phyloP scores from a whole-genome alignment of 2,888 invertebrate genomes.

The Opisthograptis luteolata region DNA sequence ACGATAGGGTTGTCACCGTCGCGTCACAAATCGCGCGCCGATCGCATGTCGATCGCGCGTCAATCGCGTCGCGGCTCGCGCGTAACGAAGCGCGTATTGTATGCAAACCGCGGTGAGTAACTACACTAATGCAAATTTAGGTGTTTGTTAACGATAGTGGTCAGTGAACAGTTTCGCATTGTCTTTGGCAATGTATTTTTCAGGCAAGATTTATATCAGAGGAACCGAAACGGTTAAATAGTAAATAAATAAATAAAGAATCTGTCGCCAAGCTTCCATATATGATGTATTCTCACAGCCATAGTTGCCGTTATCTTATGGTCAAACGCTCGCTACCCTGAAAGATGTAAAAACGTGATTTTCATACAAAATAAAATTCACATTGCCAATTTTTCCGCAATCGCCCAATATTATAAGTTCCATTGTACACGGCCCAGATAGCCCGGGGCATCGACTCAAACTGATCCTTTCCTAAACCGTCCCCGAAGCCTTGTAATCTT shows the following conservation, averaged over 20 bases:
- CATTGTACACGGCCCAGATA: conserved; percentile 75
- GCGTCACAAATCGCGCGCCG: conserved; percentile 54
- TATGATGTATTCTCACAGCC: too few species aligned
- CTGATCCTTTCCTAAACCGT: conserved; percentile 74
- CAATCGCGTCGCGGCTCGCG: conserved; percentile 52
- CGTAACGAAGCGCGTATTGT: conserved; percentile 73
- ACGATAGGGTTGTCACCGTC: conserved; percentile 51
- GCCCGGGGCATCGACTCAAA: conserved; percentile 71
- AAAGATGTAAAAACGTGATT: conserved; percentile 16
- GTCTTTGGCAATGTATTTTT: conserved; percentile 1
- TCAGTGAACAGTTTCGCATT: conserved; percentile 30
- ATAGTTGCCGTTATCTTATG: too few species aligned
- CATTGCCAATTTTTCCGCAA: conserved; percentile 72
- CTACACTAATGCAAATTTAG: conserved; percentile 43
- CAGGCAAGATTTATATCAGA: too few species aligned
- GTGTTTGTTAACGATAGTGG: conserved; percentile 48
- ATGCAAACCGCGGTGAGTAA: conserved; percentile 59
- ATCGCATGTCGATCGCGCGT: conserved; percentile 56
- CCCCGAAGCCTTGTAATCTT: conserved; percentile 55
- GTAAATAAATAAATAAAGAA: too few species aligned
- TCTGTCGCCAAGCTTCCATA: too few species aligned
- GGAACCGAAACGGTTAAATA: too few species aligned
- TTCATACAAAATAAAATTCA: conserved; percentile 42
- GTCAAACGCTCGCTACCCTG: too few species aligned
- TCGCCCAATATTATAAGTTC: conserved; percentile 77